These are phyloP conservation scores for Perca schrenkii DNA, from an alignment of 2,113 vertebrate genomes.

Conservation along the genomic window DNA sequence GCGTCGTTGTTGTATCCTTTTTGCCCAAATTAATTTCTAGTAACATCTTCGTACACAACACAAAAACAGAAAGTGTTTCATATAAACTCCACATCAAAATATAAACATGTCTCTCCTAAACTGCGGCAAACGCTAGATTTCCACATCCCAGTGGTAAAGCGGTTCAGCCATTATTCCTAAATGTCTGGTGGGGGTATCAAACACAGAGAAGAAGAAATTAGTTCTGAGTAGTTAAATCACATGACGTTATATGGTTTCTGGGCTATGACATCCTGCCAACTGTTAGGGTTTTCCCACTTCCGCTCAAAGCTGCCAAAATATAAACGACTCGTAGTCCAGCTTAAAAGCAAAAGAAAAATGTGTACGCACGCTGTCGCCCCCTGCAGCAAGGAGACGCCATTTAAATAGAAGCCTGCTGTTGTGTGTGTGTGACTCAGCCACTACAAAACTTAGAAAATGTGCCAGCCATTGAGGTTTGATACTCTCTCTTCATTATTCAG, in stretches of 20 bases:
- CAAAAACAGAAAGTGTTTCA: constrained; percentile 6
- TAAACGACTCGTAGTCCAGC: constrained; percentile 33
- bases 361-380: constrained; percentile 32
- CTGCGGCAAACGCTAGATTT: constrained; percentile 28
- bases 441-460: constrained; percentile 4
- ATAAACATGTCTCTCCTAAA: constrained; percentile 3
- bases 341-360: constrained; percentile 26
- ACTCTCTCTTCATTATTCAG: constrained; percentile 43
- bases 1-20: background rate
- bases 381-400: constrained; percentile 35
- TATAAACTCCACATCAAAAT: constrained; percentile 9
- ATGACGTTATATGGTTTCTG: constrained; percentile 73
- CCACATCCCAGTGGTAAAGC: constrained; percentile 49
- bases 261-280: constrained; percentile 65
- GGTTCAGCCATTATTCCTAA: constrained; percentile 64
- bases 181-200: constrained; percentile 58
- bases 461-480: constrained; percentile 21
- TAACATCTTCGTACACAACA: background rate
- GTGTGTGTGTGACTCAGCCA: constrained; percentile 22
- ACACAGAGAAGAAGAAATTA: constrained; percentile 57
- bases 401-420: constrained; percentile 26
- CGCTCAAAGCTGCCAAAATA: constrained; percentile 59
- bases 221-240: constrained; percentile 60
- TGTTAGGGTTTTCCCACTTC: constrained; percentile 72
- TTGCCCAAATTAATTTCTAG: background rate